phyloP scores from a whole-genome alignment of 2,797 vertebrate genomes.

The Pelodytes ibericus region DNA sequence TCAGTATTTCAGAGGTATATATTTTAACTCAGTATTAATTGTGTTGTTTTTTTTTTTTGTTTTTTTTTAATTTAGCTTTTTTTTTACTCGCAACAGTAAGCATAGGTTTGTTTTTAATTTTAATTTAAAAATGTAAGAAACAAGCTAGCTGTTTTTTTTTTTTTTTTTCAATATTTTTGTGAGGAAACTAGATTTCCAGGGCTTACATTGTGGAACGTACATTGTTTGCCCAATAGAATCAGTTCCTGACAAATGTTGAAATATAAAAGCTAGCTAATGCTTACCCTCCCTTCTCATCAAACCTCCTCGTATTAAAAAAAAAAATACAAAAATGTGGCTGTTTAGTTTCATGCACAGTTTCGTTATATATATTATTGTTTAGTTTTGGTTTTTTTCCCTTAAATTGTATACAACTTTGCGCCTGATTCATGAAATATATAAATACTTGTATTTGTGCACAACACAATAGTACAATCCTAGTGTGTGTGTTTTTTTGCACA shows the following conservation, averaged over 20 bases:
- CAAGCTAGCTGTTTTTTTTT: background rate
- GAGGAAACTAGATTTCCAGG: too few relatives aligned
- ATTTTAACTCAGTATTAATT: constrained; percentile 83
- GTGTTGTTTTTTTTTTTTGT: constrained; percentile 63
- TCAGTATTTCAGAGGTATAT: constrained; percentile 82
- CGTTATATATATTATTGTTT: constrained; percentile 55
- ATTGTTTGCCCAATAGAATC: too few relatives aligned
- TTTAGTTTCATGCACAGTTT: constrained; percentile 78
- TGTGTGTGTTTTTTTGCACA: background rate
- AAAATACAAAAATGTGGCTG: constrained; percentile 66
- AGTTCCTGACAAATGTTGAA: constrained; percentile 1
- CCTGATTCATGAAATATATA: constrained; percentile 78
- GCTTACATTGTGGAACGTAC: too few relatives aligned
- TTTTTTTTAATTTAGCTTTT: background rate
- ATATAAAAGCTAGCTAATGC: constrained; percentile 70
- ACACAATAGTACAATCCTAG: constrained; percentile 13
- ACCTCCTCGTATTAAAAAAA: constrained; percentile 69
- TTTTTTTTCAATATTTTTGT: background rate
- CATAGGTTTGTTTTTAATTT: constrained; percentile 1
- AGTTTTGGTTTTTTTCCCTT: constrained; percentile 66
- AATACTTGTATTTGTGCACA: constrained; percentile 34
- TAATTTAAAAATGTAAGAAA: background rate
- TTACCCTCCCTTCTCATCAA: constrained; percentile 74
- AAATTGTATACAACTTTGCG: constrained; percentile 78
- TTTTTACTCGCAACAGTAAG: constrained; percentile 38